Conservation (phyloP, 2,797 vertebrate species). For the Microctenopoma stevenorrisi region DNA sequence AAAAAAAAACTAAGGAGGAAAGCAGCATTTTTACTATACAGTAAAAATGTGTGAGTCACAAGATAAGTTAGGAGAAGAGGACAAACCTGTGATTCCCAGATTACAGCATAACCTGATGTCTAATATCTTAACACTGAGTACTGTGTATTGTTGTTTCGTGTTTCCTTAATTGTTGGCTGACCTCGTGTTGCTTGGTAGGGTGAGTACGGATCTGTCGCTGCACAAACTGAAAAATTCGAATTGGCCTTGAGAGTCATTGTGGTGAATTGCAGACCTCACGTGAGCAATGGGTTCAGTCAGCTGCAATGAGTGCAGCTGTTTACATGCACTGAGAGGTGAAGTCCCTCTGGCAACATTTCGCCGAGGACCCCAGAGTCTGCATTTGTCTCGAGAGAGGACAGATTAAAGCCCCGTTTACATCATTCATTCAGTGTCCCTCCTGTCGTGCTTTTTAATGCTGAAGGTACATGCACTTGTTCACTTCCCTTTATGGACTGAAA, state of each 20-base stretch:
- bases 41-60: no score
- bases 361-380: slow-evolving; percentile 20
- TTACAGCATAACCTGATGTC: no score
- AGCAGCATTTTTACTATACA: not conserved
- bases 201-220: no score
- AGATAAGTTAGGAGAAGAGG: no score
- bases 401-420: slow-evolving; percentile 29
- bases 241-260: not conserved
- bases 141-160: no score
- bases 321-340: slow-evolving; percentile 21
- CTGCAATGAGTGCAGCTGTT: slow-evolving; percentile 17
- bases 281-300: slow-evolving; percentile 4
- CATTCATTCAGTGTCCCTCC: slow-evolving; percentile 12
- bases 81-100: not conserved
- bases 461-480: slow-evolving; percentile 39
- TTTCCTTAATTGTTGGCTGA: no score
- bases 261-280: slow-evolving; percentile 22
- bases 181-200: no score
- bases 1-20: not conserved
- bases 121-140: no score
- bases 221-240: no score
- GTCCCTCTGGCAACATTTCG: slow-evolving; percentile 25
- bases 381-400: slow-evolving; percentile 28
- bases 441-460: slow-evolving; percentile 5
- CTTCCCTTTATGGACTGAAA: slow-evolving; percentile 51